Percentiles rank a stretch among this genome's conserved stretches.
Evolutionary conservation across 2,888 invertebrate genomes (phyloP).

Genomic region (Heliconius ethilla): DNA sequence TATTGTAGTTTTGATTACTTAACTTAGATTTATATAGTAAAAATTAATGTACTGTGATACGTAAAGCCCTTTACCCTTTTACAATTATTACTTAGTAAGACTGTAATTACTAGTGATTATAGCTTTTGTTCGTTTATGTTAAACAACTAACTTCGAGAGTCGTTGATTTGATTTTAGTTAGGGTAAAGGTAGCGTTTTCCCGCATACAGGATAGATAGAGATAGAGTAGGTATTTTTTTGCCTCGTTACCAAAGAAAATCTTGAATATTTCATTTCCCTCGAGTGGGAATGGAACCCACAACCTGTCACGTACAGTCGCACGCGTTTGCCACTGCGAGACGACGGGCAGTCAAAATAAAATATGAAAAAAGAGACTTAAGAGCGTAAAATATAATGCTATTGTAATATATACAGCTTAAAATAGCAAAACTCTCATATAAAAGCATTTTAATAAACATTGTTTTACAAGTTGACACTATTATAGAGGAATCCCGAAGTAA

Average conservation of each 20-base stretch:
- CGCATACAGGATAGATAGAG: background rate
- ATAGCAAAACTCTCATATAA: slow-evolving; percentile 13
- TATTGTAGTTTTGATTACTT: slow-evolving; percentile 21
- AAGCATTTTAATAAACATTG: slow-evolving; percentile 33
- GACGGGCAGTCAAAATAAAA: background rate
- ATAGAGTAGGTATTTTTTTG: too few relatives aligned
- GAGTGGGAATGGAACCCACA: background rate
- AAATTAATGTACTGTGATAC: slow-evolving; percentile 6
- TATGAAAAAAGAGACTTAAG: too few relatives aligned
- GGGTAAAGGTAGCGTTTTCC: background rate
- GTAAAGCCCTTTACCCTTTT: background rate
- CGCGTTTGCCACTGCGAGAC: too few relatives aligned
- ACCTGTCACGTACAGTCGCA: too few relatives aligned
- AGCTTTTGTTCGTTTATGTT: slow-evolving; percentile 2
- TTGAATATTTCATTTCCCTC: background rate
- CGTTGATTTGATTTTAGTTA: background rate
- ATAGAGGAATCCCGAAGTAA: too few relatives aligned
- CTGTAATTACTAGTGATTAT: background rate
- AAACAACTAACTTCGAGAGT: background rate
- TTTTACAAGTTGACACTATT: too few relatives aligned
- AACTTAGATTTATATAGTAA: slow-evolving; percentile 23
- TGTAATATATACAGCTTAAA: slow-evolving; percentile 2
- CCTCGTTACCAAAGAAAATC: background rate
- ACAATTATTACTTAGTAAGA: background rate
- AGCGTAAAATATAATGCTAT: background rate